Conservation (phyloP, 92 coral and sea anemone species). For the Heliopora coerulea region DNA sequence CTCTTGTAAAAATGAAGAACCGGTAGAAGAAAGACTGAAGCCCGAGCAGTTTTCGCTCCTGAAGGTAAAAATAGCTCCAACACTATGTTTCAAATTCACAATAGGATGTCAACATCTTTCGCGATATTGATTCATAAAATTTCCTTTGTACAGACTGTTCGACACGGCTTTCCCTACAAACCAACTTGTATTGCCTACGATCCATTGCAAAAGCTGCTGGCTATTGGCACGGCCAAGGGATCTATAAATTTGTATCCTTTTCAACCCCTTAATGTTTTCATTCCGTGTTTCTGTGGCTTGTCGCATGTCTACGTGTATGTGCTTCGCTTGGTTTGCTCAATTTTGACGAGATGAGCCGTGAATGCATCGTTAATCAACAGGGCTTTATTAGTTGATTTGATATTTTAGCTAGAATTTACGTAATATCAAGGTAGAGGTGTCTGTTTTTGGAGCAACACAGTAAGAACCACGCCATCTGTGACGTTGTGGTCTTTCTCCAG, state of each 20-base stretch:
- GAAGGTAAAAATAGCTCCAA: slow-evolving; percentile 6
- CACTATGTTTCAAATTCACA: neutral
- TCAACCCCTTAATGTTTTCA: slow-evolving; percentile 4
- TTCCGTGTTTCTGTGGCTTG: too few relatives aligned
- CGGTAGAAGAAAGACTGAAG: slow-evolving; percentile 24
- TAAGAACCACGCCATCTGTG: too few relatives aligned
- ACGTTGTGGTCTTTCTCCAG: too few relatives aligned
- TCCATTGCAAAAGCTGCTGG: slow-evolving; percentile 84
- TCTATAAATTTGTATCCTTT: slow-evolving; percentile 91
- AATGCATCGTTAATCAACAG: too few relatives aligned
- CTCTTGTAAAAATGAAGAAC: slow-evolving; percentile 27
- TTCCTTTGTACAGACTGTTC: slow-evolving; percentile 65
- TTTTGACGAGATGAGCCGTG: neutral
- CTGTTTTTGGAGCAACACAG: too few relatives aligned
- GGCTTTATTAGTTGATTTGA: too few relatives aligned
- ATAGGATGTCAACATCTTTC: neutral
- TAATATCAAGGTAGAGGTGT: too few relatives aligned
- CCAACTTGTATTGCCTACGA: slow-evolving; percentile 96
- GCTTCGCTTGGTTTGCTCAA: slow-evolving; percentile 12
- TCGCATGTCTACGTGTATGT: neutral
- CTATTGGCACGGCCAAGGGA: slow-evolving; percentile 81
- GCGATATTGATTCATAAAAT: neutral
- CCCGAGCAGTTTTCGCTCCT: slow-evolving; percentile 34
- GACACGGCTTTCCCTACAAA: slow-evolving; percentile 94
- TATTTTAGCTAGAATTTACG: too few relatives aligned